These are phyloP conservation scores for Cottoperca gobio DNA, from an alignment of 2,797 vertebrate genomes.

Conservation along the genomic window DNA sequence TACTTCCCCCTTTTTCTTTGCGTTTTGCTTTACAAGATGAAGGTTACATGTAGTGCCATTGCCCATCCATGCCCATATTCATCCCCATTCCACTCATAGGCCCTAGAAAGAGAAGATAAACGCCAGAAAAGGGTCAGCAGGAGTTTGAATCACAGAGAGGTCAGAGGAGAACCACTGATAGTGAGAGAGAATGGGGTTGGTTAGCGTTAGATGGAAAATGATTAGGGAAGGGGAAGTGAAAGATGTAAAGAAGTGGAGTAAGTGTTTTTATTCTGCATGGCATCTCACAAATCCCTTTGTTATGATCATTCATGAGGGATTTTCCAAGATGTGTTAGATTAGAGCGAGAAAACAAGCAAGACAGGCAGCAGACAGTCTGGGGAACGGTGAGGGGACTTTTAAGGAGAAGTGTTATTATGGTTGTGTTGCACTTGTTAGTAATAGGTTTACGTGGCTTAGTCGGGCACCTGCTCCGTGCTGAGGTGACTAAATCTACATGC, in stretches of 20 bases:
- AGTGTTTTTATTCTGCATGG: slow-evolving; percentile 28
- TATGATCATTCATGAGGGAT: slow-evolving; percentile 32
- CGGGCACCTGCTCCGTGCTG: slow-evolving; percentile 31
- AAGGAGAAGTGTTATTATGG: slow-evolving; percentile 19
- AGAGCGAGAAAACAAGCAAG: slow-evolving; percentile 73
- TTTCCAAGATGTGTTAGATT: slow-evolving; percentile 54
- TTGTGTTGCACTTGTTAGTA: slow-evolving; percentile 46
- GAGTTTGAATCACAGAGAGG: slow-evolving; percentile 79
- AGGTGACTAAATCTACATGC: slow-evolving; percentile 58
- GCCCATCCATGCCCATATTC: slow-evolving; percentile 94
- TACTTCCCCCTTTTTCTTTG: slow-evolving; percentile 98
- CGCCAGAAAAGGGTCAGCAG: slow-evolving; percentile 87
- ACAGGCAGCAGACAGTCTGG: slow-evolving; percentile 73
- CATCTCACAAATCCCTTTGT: slow-evolving; percentile 36
- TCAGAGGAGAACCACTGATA: slow-evolving; percentile 66
- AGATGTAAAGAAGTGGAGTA: slow-evolving; percentile 23
- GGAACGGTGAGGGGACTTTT: not conserved
- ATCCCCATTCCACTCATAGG: slow-evolving; percentile 94
- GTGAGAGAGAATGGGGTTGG: slow-evolving; percentile 46
- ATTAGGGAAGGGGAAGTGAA: slow-evolving; percentile 36
- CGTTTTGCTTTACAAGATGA: slow-evolving; percentile 87
- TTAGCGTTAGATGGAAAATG: slow-evolving; percentile 67
- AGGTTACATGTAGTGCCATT: slow-evolving; percentile 94
- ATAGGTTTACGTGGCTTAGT: slow-evolving; percentile 37
- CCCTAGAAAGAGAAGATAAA: slow-evolving; percentile 86